Evolutionary conservation across 2,113 vertebrate genomes (phyloP).

Genomic region (Rhizomys pruinosus): DNA sequence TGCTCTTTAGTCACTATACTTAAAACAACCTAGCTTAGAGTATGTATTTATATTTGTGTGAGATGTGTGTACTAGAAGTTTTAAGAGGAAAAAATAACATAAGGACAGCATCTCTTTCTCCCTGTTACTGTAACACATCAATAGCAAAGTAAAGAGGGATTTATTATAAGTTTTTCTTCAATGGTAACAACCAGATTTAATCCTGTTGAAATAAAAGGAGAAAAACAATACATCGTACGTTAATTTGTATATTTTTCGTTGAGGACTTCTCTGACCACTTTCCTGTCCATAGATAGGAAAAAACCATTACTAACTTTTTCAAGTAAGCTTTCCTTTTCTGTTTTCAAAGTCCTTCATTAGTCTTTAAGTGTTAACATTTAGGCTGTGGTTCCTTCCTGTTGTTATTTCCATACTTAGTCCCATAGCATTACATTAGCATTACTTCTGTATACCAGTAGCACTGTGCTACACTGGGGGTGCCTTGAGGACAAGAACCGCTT

Average conservation of each 20-base stretch:
- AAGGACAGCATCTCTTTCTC: neutral
- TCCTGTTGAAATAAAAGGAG: conserved; percentile 27
- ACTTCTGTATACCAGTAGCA: neutral
- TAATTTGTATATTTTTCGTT: no score
- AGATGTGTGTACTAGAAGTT: neutral
- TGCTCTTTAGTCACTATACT: conserved; percentile 50
- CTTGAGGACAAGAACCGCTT: conserved; percentile 9
- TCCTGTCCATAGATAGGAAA: conserved; percentile 29
- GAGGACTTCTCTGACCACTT: conserved; percentile 9
- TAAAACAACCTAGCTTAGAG: conserved; percentile 37
- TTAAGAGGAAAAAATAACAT: conserved; percentile 11
- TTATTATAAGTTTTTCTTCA: conserved; percentile 50
- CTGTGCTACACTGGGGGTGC: neutral
- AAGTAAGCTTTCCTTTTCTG: no score
- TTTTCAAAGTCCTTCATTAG: no score
- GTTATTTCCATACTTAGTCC: conserved; percentile 14
- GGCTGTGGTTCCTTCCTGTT: no score
- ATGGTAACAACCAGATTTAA: neutral
- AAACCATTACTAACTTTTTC: no score
- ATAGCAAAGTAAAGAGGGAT: conserved; percentile 20
- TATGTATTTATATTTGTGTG: neutral
- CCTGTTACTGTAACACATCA: neutral
- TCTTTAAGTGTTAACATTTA: no score
- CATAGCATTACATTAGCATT: conserved; percentile 39
- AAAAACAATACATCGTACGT: no score